Evolutionary conservation across 1,140 invertebrate species (phyloP).

Genomic region (Lerema accius): DNA sequence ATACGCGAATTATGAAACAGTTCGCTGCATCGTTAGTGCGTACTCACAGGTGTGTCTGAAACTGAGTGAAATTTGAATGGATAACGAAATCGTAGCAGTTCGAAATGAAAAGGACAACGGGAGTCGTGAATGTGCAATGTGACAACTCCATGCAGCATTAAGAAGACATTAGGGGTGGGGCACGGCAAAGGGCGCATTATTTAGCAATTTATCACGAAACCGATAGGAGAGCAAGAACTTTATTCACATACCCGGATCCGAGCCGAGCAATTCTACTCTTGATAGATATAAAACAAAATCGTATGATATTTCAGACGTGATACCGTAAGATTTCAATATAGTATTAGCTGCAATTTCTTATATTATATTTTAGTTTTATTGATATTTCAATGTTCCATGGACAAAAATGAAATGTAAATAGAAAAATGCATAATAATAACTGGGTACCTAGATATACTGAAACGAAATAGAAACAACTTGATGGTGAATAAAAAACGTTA

Average conservation of each 20-base stretch:
- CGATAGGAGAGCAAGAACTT: slow-evolving; percentile 44
- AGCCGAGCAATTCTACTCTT: slow-evolving; percentile 14
- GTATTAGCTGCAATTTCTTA: too few species aligned
- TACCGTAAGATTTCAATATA: neutral
- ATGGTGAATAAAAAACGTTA: slow-evolving; percentile 17
- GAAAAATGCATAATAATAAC: too few species aligned
- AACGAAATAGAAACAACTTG: neutral
- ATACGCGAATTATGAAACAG: slow-evolving; percentile 40
- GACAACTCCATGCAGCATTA: slow-evolving; percentile 76
- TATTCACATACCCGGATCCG: slow-evolving; percentile 32
- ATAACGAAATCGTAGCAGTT: slow-evolving; percentile 36
- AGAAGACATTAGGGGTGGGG: slow-evolving; percentile 73
- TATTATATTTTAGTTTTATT: too few species aligned
- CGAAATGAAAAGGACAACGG: slow-evolving; percentile 47
- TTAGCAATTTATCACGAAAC: slow-evolving; percentile 67
- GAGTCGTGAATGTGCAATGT: slow-evolving; percentile 64
- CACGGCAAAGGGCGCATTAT: slow-evolving; percentile 65
- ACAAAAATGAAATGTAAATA: too few species aligned
- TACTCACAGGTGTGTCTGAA: slow-evolving; percentile 38
- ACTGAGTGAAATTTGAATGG: slow-evolving; percentile 32
- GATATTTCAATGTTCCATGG: too few species aligned
- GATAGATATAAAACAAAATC: slow-evolving; percentile 25
- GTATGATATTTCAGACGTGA: neutral
- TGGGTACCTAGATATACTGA: too few species aligned
- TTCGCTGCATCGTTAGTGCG: slow-evolving; percentile 37